phyloP scores from a whole-genome alignment of 2,888 invertebrate genomes.

The Cenopis cana region DNA sequence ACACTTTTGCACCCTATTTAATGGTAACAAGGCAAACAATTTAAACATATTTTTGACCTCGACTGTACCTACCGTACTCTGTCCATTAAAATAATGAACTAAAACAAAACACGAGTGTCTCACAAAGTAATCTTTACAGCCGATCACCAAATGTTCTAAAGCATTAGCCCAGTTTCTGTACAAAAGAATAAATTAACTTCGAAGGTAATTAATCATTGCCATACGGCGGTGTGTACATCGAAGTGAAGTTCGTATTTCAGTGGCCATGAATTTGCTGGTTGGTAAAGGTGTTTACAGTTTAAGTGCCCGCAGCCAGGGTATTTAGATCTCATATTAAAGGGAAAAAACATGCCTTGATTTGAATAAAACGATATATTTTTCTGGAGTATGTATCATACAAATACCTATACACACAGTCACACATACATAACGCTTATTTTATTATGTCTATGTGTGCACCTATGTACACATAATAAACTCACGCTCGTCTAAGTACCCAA shows the following conservation, averaged over 20 bases:
- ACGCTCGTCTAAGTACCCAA: too few species aligned
- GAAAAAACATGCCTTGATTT: too few species aligned
- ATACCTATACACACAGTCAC: too few species aligned
- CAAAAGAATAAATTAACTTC: conserved; percentile 52
- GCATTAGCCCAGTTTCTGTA: conserved; percentile 30
- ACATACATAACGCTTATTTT: too few species aligned
- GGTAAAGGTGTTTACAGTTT: not conserved
- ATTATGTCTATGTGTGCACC: too few species aligned
- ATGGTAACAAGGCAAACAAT: too few species aligned
- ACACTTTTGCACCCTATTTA: too few species aligned
- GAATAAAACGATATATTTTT: too few species aligned
- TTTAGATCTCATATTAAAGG: not conserved
- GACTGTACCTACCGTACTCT: too few species aligned
- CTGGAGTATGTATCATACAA: too few species aligned
- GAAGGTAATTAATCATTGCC: conserved; percentile 49
- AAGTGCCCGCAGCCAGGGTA: not conserved
- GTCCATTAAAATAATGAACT: not conserved
- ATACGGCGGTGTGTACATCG: not conserved
- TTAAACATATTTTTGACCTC: too few species aligned
- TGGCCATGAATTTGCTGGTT: not conserved
- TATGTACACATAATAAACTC: too few species aligned
- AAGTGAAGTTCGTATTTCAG: not conserved
- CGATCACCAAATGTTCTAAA: conserved; percentile 18
- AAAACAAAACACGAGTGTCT: not conserved
- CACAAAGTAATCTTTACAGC: conserved; percentile 5